A percentile compares a stretch with the other conserved stretches of the same genome.
Conservation (phyloP, 2,888 invertebrate species). For the Drosophila rellima region DNA sequence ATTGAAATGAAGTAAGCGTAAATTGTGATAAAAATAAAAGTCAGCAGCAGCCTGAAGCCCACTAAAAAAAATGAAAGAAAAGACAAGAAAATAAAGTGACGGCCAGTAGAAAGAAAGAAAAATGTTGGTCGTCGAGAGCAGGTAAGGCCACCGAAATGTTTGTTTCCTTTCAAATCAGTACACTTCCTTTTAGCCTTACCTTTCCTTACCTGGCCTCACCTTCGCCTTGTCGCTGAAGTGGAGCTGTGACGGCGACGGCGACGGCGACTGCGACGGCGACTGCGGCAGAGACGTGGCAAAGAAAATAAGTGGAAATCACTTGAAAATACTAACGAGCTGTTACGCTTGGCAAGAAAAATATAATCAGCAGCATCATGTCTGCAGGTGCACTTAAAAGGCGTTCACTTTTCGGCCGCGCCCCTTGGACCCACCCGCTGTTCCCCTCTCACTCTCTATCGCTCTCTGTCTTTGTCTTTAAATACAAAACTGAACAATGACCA, state of each 20-base stretch:
- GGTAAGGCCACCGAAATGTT: constrained; percentile 65
- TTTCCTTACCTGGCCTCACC: constrained; percentile 44
- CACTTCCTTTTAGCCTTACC: constrained; percentile 74
- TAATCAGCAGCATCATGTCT: constrained; percentile 82
- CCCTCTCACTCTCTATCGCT: not conserved
- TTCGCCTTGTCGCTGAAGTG: constrained; percentile 53
- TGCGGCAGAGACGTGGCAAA: constrained; percentile 32
- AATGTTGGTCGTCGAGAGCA: constrained; percentile 21
- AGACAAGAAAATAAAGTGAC: constrained; percentile 34
- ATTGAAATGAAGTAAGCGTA: constrained; percentile 80
- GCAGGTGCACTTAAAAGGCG: constrained; percentile 82
- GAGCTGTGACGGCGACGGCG: constrained; percentile 4
- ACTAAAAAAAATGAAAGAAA: constrained; percentile 16
- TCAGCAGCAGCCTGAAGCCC: constrained; percentile 38
- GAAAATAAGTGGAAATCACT: constrained; percentile 82
- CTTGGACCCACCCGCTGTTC: constrained; percentile 6
- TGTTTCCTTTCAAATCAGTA: constrained; percentile 82
- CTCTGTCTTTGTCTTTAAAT: constrained; percentile 11
- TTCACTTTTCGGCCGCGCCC: constrained; percentile 70
- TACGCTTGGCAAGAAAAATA: constrained; percentile 82
- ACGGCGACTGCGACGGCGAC: not conserved
- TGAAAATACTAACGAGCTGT: constrained; percentile 82
- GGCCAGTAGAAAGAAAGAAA: constrained; percentile 40
- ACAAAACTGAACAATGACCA: constrained; percentile 61
- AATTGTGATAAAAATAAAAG: constrained; percentile 72